phyloP scores from a whole-genome alignment of 2,113 vertebrate species.

The Megaptera novaeangliae region DNA sequence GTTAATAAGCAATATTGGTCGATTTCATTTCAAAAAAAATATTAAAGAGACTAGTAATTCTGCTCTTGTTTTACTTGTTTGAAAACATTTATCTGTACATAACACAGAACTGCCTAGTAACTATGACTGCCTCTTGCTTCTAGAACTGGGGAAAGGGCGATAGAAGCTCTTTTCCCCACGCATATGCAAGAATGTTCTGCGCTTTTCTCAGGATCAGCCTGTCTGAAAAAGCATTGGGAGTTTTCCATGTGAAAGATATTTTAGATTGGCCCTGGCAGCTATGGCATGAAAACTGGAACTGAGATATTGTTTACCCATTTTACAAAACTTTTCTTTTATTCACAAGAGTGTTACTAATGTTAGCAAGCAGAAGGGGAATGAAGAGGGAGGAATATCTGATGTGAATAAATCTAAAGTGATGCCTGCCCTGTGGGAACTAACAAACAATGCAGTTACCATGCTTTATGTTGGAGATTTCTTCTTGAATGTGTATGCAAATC shows the following conservation, averaged over 20 bases:
- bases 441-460: background rate
- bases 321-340: background rate
- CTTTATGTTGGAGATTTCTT: background rate
- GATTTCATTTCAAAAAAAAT: background rate
- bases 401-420: background rate
- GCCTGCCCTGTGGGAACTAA: background rate
- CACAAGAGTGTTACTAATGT: background rate
- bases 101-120: background rate
- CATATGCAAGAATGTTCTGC: background rate
- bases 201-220: background rate
- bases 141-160: background rate
- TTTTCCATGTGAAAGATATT: background rate
- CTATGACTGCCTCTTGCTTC: background rate
- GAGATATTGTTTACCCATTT: background rate
- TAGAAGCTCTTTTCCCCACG: background rate
- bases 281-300: background rate
- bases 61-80: conserved; percentile 37
- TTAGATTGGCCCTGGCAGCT: conserved; percentile 32
- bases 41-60: background rate
- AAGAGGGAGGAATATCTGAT: background rate
- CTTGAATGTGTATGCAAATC: background rate
- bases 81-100: conserved; percentile 51
- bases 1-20: background rate
- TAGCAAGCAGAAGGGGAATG: background rate
- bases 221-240: background rate